These are phyloP conservation scores for Pungitius pungitius DNA, from an alignment of 2,113 vertebrate genomes.

Conservation along the genomic window DNA sequence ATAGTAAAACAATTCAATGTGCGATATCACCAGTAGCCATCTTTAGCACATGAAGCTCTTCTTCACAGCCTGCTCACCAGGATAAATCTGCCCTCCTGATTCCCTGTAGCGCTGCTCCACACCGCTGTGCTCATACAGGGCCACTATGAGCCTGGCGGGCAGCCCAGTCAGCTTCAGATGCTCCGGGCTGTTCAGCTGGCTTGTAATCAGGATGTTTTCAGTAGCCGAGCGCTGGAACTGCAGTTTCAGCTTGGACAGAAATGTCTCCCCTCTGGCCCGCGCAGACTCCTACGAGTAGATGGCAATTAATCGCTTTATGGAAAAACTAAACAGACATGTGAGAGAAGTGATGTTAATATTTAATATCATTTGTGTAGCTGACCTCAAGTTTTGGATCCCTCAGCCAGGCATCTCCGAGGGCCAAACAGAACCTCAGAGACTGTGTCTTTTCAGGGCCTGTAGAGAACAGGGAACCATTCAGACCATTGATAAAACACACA, in stretches of 20 bases:
- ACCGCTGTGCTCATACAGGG: slow-evolving; percentile 90
- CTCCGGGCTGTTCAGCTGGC: slow-evolving; percentile 82
- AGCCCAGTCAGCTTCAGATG: slow-evolving; percentile 82
- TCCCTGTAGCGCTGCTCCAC: slow-evolving; percentile 85
- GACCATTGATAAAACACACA: neutral
- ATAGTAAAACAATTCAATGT: neutral
- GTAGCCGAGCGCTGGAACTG: slow-evolving; percentile 90
- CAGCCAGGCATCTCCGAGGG: slow-evolving; percentile 87
- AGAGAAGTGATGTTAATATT: neutral
- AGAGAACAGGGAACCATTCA: slow-evolving; percentile 14
- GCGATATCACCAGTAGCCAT: neutral
- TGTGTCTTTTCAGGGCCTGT: slow-evolving; percentile 89
- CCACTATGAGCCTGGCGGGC: slow-evolving; percentile 86
- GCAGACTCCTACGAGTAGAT: slow-evolving; percentile 77
- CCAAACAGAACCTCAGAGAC: slow-evolving; percentile 89
- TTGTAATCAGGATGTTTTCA: slow-evolving; percentile 85
- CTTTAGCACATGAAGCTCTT: neutral
- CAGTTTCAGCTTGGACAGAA: slow-evolving; percentile 86
- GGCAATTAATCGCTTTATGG: neutral
- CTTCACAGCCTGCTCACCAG: slow-evolving; percentile 80
- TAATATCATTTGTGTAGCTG: neutral
- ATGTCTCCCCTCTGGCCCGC: slow-evolving; percentile 78
- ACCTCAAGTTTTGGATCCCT: slow-evolving; percentile 85
- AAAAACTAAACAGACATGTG: neutral
- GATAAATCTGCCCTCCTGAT: slow-evolving; percentile 78